Percentiles rank a stretch among this genome's conserved stretches.
These are phyloP conservation scores for Scyliorhinus canicula DNA, from an alignment of 2,797 vertebrate species.

Conservation along the genomic window DNA sequence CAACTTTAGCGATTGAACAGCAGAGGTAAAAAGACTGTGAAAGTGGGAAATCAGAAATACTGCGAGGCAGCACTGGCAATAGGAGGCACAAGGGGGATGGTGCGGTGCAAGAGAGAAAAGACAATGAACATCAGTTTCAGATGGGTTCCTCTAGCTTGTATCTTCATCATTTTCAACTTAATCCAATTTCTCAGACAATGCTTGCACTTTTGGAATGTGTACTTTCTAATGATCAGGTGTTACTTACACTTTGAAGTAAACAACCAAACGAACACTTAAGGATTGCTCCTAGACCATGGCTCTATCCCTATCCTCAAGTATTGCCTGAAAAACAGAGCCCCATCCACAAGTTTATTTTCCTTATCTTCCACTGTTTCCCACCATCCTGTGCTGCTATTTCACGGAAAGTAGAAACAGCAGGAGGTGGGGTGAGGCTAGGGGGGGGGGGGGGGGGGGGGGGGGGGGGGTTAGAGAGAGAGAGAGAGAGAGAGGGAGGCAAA, in stretches of 20 bases:
- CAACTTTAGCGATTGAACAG: not conserved
- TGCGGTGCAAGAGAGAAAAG: too few relatives aligned
- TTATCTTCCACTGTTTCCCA: not conserved
- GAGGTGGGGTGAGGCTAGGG: not conserved
- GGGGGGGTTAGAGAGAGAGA: too few relatives aligned
- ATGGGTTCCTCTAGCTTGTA: not conserved
- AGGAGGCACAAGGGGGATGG: not conserved
- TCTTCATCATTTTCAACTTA: not conserved
- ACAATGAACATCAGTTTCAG: not conserved
- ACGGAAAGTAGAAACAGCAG: not conserved
- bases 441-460: not conserved
- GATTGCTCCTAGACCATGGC: not conserved
- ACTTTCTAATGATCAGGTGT: not conserved
- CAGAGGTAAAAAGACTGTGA: not conserved
- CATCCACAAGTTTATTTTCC: conserved; percentile 2
- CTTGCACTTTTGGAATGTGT: not conserved
- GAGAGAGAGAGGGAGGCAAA: too few relatives aligned
- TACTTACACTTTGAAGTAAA: not conserved
- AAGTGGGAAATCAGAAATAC: not conserved
- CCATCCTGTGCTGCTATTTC: not conserved
- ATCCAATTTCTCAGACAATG: not conserved
- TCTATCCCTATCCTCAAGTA: not conserved
- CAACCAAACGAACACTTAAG: not conserved
- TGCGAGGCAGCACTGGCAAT: not conserved
- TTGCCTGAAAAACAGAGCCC: not conserved